A percentile compares a stretch with the other conserved stretches of the same genome.
Evolutionary conservation across 2,888 invertebrate species (phyloP).

Genomic region (Machimus atricapillus): DNA sequence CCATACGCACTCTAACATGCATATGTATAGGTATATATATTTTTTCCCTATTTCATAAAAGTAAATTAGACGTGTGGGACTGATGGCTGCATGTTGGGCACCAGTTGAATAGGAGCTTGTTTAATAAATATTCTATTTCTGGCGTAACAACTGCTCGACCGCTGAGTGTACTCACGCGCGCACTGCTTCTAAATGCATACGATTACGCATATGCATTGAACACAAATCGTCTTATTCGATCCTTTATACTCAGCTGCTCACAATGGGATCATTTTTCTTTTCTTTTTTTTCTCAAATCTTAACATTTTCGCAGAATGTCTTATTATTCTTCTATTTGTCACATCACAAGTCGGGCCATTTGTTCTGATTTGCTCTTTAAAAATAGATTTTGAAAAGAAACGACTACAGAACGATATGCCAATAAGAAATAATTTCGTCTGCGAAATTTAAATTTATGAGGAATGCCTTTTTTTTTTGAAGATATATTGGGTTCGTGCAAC

Average conservation of each 20-base stretch:
- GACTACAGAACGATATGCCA: not conserved
- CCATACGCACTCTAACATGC: not conserved
- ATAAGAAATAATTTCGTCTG: not conserved
- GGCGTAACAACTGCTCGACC: constrained; percentile 1
- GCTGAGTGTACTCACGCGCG: not conserved
- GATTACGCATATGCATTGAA: not conserved
- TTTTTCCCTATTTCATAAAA: not conserved
- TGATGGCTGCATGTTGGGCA: not conserved
- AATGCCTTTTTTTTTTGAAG: not conserved
- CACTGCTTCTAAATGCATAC: not conserved
- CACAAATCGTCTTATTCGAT: not conserved
- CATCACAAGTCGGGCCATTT: not conserved
- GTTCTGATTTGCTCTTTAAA: not conserved
- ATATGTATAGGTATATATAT: too few relatives aligned
- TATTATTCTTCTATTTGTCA: not conserved
- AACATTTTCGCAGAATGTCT: not conserved
- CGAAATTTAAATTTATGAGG: not conserved
- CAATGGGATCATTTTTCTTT: not conserved
- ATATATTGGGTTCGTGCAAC: not conserved
- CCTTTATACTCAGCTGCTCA: not conserved
- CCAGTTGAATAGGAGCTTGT: not conserved
- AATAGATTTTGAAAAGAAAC: not conserved
- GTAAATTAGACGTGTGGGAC: not conserved
- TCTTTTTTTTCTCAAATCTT: not conserved
- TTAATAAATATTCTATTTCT: constrained; percentile 7